These are phyloP conservation scores for Hippopotamyrus pictus DNA, from an alignment of 2,797 vertebrate genomes.

Conservation along the genomic window DNA sequence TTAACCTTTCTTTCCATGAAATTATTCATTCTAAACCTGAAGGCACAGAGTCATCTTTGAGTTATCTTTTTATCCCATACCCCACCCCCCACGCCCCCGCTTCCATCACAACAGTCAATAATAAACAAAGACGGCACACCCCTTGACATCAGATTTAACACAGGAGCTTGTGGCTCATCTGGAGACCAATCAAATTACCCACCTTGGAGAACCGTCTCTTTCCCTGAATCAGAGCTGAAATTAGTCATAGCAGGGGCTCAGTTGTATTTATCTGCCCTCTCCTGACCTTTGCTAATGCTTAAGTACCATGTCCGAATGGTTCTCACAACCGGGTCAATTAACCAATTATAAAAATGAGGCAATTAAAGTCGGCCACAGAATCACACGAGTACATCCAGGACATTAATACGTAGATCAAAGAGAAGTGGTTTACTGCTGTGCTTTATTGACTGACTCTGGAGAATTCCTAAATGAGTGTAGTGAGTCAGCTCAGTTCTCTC, in stretches of 20 bases:
- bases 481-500: background rate
- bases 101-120: background rate
- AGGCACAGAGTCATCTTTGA: background rate
- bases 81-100: background rate
- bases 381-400: background rate
- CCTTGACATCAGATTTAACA: background rate
- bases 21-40: background rate
- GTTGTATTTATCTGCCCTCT: background rate
- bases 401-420: background rate
- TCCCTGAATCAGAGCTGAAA: background rate
- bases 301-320: constrained; percentile 9
- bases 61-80: background rate
- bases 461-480: background rate
- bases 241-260: background rate
- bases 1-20: background rate
- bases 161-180: background rate
- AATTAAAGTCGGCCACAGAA: background rate
- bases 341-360: constrained; percentile 3
- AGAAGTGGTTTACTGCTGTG: background rate
- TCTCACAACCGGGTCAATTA: background rate
- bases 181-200: background rate
- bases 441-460: background rate
- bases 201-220: background rate
- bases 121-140: background rate
- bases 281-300: constrained; percentile 16